Percentiles rank a stretch among this genome's conserved stretches.
Evolutionary conservation across 2,797 vertebrate genomes (phyloP).

Genomic region (Lepidocolaptes lacrymiger): DNA sequence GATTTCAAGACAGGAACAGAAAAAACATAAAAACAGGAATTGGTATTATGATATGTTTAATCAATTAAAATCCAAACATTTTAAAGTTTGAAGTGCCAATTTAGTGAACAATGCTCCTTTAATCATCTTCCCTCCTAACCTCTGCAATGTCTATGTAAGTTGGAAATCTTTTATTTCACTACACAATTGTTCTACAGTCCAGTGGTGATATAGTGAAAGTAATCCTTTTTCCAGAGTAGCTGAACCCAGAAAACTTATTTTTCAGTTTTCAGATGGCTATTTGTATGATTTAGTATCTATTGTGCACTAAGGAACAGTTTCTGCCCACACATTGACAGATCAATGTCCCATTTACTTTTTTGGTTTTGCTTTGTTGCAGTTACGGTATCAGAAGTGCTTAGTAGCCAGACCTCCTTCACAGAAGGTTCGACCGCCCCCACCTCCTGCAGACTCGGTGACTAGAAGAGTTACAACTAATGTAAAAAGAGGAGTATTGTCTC

Average conservation of each 20-base stretch:
- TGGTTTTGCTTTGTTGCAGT: constrained; percentile 76
- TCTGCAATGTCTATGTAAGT: neutral
- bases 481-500: constrained; percentile 93
- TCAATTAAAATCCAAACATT: neutral
- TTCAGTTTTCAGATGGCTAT: neutral
- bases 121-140: neutral
- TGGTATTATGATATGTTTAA: neutral
- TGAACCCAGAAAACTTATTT: neutral
- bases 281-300: rapidly evolving
- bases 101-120: neutral
- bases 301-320: neutral
- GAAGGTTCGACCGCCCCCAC: constrained; percentile 86
- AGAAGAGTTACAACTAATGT: constrained; percentile 96
- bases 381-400: constrained; percentile 98
- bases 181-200: neutral
- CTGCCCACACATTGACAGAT: neutral
- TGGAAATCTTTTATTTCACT: neutral
- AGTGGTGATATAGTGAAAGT: neutral
- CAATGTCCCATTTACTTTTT: neutral
- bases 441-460: constrained; percentile 90
- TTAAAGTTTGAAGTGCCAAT: neutral
- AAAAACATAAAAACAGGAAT: neutral
- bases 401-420: constrained; percentile 93
- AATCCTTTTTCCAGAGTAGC: neutral
- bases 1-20: neutral